These are phyloP conservation scores for Bothrops jararaca DNA, from an alignment of 2,113 vertebrate species.

Conservation along the genomic window DNA sequence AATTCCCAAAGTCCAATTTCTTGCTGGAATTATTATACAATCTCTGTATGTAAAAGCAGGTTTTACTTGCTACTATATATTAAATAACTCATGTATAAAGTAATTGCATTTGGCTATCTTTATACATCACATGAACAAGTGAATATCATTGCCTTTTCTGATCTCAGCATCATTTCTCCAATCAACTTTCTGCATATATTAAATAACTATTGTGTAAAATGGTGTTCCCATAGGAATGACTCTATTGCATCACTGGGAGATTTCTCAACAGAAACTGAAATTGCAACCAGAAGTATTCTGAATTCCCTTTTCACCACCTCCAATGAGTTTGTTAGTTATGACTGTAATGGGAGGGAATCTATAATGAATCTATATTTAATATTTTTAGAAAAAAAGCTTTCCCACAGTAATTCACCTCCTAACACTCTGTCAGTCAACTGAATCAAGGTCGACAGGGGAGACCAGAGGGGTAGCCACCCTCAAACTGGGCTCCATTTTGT, in stretches of 20 bases:
- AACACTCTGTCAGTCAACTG: neutral
- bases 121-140: neutral
- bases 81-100: neutral
- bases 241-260: neutral
- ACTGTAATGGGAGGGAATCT: too few relatives aligned
- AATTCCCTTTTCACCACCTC: neutral
- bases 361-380: neutral
- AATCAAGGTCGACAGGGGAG: neutral
- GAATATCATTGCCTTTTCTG: neutral
- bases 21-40: neutral
- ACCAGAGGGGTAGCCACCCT: neutral
- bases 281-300: neutral
- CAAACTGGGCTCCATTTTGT: neutral
- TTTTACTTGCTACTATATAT: neutral
- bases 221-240: neutral
- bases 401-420: neutral
- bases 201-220: neutral
- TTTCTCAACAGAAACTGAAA: neutral
- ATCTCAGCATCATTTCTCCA: neutral
- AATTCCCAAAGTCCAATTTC: neutral
- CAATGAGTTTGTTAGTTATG: neutral
- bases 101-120: neutral
- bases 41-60: neutral
- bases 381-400: neutral
- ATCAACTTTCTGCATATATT: neutral